Evolutionary conservation across 1,140 invertebrate species (phyloP).

Genomic region (Ips nitidus): DNA sequence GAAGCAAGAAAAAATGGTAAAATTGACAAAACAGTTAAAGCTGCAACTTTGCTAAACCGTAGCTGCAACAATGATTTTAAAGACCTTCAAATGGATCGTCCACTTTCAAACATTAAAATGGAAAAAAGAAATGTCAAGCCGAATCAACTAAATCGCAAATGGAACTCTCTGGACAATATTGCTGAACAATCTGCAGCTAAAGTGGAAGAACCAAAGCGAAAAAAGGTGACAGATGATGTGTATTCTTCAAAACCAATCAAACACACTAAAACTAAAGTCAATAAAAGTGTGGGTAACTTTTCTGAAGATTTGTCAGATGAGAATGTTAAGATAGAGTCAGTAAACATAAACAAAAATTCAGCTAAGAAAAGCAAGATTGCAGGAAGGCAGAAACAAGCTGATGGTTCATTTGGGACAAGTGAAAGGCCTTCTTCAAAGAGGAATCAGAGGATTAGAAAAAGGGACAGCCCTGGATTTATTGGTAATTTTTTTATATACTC

Average conservation of each 20-base stretch:
- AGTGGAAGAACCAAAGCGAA: conserved; percentile 44
- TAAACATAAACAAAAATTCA: conserved; percentile 43
- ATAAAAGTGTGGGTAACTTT: conserved; percentile 45
- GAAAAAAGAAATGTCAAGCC: conserved; percentile 42
- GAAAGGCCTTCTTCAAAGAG: conserved; percentile 47
- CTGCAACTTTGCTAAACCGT: conserved; percentile 47
- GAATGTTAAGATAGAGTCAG: conserved; percentile 43
- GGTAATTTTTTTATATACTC: conserved; percentile 37
- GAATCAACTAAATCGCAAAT: conserved; percentile 57
- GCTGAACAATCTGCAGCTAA: conserved; percentile 51
- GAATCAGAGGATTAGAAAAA: conserved; percentile 45
- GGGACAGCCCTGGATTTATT: conserved; percentile 44
- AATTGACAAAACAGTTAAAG: conserved; percentile 55
- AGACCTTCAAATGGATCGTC: conserved; percentile 44
- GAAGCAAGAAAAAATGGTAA: conserved; percentile 52
- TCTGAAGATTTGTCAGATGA: conserved; percentile 41
- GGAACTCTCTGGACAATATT: conserved; percentile 61
- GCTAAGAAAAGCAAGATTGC: conserved; percentile 44
- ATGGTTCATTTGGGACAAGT: conserved; percentile 36
- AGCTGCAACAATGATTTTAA: conserved; percentile 49
- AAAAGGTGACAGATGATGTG: conserved; percentile 56
- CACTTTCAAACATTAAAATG: conserved; percentile 37
- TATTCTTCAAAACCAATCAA: conserved; percentile 47
- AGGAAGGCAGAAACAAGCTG: conserved; percentile 40
- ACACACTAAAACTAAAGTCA: conserved; percentile 50